These are phyloP conservation scores for Pseudomyrmex sp. DNA, from an alignment of 1,140 invertebrate species.

Conservation along the genomic window DNA sequence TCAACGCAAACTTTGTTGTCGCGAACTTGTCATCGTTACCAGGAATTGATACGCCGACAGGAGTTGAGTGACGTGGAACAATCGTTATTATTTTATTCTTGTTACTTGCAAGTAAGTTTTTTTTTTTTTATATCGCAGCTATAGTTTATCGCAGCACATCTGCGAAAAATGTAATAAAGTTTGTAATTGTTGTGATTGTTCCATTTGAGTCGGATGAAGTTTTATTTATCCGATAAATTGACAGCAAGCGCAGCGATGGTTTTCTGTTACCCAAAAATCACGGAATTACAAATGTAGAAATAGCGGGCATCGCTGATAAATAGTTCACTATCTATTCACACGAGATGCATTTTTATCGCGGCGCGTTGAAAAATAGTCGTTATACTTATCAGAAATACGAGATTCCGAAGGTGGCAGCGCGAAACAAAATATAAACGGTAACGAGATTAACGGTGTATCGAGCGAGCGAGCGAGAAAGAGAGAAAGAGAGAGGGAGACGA, in stretches of 20 bases:
- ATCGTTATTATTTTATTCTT: neutral
- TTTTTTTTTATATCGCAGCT: neutral
- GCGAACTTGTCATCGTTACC: conserved; percentile 5
- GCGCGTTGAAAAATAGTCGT: conserved; percentile 41
- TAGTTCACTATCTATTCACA: conserved; percentile 4
- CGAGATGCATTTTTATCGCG: conserved; percentile 17
- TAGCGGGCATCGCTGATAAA: conserved; percentile 27
- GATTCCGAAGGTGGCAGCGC: conserved; percentile 61
- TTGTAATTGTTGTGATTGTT: neutral
- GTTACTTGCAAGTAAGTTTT: neutral
- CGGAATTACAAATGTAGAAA: conserved; percentile 31
- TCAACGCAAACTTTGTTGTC: conserved; percentile 41
- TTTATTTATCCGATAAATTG: conserved; percentile 3
- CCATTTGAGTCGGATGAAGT: neutral
- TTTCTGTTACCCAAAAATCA: neutral
- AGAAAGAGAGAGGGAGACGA: neutral
- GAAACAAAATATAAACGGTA: conserved; percentile 62
- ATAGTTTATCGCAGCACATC: neutral
- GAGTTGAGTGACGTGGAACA: neutral
- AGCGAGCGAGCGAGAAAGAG: conserved; percentile 2
- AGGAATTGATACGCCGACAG: neutral
- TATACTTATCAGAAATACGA: conserved; percentile 59
- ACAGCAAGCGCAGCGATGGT: neutral
- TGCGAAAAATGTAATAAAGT: neutral
- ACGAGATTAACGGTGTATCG: conserved; percentile 60